A percentile compares a stretch with the other conserved stretches of the same genome.
phyloP scores from a whole-genome alignment of 2,113 vertebrate species.

The Mystacornis crossleyi region DNA sequence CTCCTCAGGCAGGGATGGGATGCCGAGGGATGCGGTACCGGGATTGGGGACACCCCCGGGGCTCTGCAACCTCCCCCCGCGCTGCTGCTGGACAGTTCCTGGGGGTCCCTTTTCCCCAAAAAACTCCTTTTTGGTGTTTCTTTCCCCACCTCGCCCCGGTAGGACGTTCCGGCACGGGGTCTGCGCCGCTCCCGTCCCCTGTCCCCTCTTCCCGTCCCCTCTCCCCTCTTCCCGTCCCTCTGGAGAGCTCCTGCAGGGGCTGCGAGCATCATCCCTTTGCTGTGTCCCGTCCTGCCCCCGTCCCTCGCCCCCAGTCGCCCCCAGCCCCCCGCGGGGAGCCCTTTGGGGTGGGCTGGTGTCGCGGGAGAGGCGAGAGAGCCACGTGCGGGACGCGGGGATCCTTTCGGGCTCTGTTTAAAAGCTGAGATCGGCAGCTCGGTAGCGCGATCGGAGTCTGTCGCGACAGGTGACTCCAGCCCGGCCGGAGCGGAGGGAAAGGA shows the following conservation, averaged over 20 bases:
- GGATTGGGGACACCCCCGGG: accelerated
- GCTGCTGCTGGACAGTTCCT: not conserved
- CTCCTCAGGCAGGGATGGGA: not conserved
- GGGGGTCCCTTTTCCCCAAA: accelerated
- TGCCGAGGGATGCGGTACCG: not conserved
- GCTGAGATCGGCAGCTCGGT: accelerated
- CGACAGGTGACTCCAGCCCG: not conserved
- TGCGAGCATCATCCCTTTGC: accelerated
- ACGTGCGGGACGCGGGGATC: accelerated
- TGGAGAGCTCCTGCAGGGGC: not conserved
- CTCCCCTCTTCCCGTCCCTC: accelerated
- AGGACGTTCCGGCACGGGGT: accelerated
- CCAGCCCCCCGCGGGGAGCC: accelerated
- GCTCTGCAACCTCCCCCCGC: accelerated
- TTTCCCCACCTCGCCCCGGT: accelerated
- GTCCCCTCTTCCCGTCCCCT: accelerated
- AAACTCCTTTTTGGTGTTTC: accelerated
- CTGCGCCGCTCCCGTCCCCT: not conserved
- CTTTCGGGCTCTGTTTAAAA: not conserved
- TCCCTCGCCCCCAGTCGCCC: accelerated
- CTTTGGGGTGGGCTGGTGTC: not conserved
- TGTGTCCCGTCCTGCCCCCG: accelerated
- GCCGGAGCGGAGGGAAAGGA: not conserved
- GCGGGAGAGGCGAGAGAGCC: not conserved
- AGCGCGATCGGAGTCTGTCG: accelerated